Evolutionary conservation across 2,888 invertebrate genomes (phyloP), one percentile per base, ranked within the genome.

Genomic region (Aporophyla lueneburgensis): DNA sequence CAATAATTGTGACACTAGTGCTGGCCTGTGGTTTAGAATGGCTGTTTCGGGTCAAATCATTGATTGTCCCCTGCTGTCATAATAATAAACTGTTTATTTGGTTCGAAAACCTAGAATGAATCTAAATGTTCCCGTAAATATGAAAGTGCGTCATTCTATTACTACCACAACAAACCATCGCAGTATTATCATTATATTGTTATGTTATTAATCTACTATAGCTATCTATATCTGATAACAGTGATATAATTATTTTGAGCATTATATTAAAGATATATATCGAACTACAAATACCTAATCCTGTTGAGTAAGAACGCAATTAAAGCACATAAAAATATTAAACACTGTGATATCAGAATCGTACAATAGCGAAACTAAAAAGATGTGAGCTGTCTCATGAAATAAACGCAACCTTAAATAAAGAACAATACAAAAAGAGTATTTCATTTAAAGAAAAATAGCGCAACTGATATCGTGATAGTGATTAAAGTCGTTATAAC

Each of bases 401-500:
- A 83, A 63, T 69, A 58, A 68, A 63, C 49, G 33, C 65, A 66
- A 76, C 43, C 54, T 70, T 66, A 69, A 68, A 53, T 66, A 59
- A 49, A 68, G 59, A 71, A 83, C 71, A 77, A 71, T 82, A 63
- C 56, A 53, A 70, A 83, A 76, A 58, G 5, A 69, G 21, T 76
- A 56, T 78, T 85, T 84, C 86, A 88, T 88, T 87, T 87, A 85
- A 87, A 87, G 83, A 87, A 86, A 88, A 85, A 84, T 79, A 83
- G 77, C 63, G 43, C 74, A 83, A 76, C 80, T 83, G 67, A 81
- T 80, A 80, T 82, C 80, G 79, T 71, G 86, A 87, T 88, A 82
- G 83, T 83, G 83, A 87, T 89, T 86, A 78, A 81, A 78, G 76
- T 86, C 81, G 74, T 87, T 88, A 88, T 85, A 90, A 91, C 91